Evolutionary conservation across 1,140 invertebrate species (phyloP).

Genomic region (Apis cerana): DNA sequence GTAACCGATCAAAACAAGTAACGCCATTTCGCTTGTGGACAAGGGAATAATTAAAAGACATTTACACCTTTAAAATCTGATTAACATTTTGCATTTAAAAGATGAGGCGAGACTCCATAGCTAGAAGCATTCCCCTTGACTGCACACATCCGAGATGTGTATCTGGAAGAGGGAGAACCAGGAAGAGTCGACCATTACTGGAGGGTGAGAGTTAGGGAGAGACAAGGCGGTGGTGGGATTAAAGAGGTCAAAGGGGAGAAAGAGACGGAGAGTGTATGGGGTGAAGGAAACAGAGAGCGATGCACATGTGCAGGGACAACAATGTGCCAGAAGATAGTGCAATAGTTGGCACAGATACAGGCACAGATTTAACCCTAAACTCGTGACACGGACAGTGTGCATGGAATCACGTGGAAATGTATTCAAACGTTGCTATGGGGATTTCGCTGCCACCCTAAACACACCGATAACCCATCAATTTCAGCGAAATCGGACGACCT

Average conservation of each 20-base stretch:
- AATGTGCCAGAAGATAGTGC: constrained; percentile 39
- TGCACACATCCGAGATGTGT: constrained; percentile 47
- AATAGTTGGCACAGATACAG: constrained; percentile 41
- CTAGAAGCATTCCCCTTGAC: constrained; percentile 35
- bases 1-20: too few relatives aligned
- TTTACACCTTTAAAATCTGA: constrained; percentile 31
- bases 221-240: constrained; percentile 33
- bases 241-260: constrained; percentile 24
- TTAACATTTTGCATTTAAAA: constrained; percentile 20
- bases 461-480: constrained; percentile 75
- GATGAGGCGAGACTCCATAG: constrained; percentile 30
- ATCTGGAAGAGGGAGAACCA: constrained; percentile 29
- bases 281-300: background rate
- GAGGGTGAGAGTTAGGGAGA: background rate
- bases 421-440: constrained; percentile 76
- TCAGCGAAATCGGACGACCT: constrained; percentile 9
- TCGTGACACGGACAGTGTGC: constrained; percentile 47
- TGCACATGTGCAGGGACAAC: constrained; percentile 33
- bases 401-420: constrained; percentile 72
- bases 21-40: too few relatives aligned
- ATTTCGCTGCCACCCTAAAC: constrained; percentile 68
- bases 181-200: background rate
- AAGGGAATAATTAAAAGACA: too few relatives aligned
- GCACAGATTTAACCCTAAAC: constrained; percentile 38
- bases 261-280: background rate